Conservation (phyloP, 1,140 invertebrate species). For the Ditylenchus dipsaci region DNA sequence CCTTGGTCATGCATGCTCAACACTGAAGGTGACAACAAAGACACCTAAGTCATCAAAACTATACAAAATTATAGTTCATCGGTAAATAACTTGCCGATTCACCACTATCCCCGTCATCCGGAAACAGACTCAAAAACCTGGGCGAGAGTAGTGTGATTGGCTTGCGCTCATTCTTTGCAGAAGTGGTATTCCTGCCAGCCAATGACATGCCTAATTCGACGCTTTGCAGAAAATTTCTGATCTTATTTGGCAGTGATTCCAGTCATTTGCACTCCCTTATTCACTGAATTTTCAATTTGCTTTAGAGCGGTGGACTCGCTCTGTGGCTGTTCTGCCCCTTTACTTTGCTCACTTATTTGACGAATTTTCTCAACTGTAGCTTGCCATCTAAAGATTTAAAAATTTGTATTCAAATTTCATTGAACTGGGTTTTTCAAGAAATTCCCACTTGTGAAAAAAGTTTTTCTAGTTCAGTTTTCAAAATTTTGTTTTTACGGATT, state of each 20-base stretch:
- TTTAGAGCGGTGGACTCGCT: no score
- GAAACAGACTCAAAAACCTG: neutral
- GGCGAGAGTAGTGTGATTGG: neutral
- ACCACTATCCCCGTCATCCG: neutral
- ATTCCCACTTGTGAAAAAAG: no score
- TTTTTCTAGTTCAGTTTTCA: no score
- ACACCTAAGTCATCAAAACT: no score
- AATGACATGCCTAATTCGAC: neutral
- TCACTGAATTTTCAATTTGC: no score
- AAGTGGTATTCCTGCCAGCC: neutral
- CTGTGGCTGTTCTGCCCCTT: neutral
- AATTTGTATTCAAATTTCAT: no score
- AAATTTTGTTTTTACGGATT: no score
- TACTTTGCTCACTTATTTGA: neutral
- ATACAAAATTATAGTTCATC: no score
- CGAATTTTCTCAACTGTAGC: neutral
- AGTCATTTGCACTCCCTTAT: neutral
- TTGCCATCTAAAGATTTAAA: constrained; percentile 1
- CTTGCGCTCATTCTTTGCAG: neutral
- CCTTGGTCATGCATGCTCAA: constrained; percentile 14
- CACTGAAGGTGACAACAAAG: neutral
- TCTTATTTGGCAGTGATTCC: neutral
- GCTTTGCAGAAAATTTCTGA: neutral
- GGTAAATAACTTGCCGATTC: neutral
- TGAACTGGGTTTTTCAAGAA: no score